These are phyloP conservation scores for Rutilus rutilus DNA, from an alignment of 2,113 vertebrate genomes.

Conservation along the genomic window DNA sequence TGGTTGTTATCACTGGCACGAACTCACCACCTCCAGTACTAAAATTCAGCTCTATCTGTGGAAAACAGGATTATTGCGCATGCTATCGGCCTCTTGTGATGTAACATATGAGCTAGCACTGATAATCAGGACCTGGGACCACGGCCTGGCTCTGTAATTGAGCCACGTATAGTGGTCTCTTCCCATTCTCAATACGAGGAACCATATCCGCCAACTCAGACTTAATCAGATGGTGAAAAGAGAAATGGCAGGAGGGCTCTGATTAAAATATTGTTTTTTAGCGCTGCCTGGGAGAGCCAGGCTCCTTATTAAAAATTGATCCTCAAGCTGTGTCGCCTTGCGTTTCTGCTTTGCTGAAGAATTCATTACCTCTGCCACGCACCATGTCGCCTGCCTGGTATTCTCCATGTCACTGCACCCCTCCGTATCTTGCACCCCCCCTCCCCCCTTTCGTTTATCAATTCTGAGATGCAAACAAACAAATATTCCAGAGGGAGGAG, in stretches of 20 bases:
- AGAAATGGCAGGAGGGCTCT: conserved; percentile 66
- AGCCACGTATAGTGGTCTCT: background rate
- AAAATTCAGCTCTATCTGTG: background rate
- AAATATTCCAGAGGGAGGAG: conserved; percentile 63
- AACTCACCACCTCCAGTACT: background rate
- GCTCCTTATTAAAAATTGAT: conserved; percentile 83
- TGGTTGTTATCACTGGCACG: background rate
- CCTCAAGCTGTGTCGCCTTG: conserved; percentile 74
- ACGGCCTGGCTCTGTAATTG: background rate
- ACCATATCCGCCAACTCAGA: conserved; percentile 36
- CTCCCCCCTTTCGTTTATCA: conserved; percentile 59
- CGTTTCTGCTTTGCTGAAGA: conserved; percentile 73
- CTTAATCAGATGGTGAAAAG: conserved; percentile 51
- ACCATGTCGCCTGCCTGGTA: conserved; percentile 55
- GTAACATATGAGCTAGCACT: background rate
- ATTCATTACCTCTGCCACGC: conserved; percentile 76
- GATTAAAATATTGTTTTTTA: conserved; percentile 76
- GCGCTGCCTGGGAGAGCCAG: conserved; percentile 69
- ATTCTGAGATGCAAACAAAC: conserved; percentile 74
- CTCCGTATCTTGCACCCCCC: background rate
- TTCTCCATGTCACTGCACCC: conserved; percentile 43
- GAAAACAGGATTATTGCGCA: conserved; percentile 33
- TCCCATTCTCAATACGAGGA: background rate
- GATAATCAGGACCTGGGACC: conserved; percentile 5
- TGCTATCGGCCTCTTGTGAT: background rate